Evolutionary conservation across 2,113 vertebrate species (phyloP).

Genomic region (Myotis yumanensis): DNA sequence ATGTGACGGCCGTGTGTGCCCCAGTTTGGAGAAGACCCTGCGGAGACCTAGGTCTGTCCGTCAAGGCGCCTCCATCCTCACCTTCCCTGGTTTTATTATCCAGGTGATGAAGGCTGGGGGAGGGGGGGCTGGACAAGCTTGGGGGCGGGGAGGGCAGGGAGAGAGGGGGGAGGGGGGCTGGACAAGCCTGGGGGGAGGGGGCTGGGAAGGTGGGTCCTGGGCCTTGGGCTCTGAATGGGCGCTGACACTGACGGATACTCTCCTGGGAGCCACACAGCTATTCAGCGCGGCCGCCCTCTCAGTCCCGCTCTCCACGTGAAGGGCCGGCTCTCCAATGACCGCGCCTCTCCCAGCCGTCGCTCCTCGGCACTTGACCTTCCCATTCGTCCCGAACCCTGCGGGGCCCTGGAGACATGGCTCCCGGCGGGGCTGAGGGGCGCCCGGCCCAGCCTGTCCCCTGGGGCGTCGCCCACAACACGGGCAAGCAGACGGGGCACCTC

Average conservation of each 20-base stretch:
- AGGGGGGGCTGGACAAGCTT: neutral
- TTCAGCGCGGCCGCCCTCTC: neutral
- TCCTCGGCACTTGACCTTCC: conserved; percentile 36
- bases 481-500: no score
- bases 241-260: neutral
- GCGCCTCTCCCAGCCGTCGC: neutral
- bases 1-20: no score
- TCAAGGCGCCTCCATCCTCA: neutral
- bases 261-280: neutral
- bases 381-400: neutral
- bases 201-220: neutral
- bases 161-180: neutral
- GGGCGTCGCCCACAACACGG: neutral
- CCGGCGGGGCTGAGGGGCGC: neutral
- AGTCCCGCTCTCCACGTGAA: neutral
- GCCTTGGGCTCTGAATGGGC: neutral
- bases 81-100: neutral
- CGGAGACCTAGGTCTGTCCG: neutral
- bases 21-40: neutral
- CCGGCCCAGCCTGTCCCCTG: neutral
- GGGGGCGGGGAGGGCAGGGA: no score
- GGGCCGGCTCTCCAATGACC: neutral
- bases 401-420: neutral
- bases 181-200: no score
- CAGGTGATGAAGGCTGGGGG: no score